Evolutionary conservation across 2,888 invertebrate species (phyloP).

Genomic region (Parnassius apollo): DNA sequence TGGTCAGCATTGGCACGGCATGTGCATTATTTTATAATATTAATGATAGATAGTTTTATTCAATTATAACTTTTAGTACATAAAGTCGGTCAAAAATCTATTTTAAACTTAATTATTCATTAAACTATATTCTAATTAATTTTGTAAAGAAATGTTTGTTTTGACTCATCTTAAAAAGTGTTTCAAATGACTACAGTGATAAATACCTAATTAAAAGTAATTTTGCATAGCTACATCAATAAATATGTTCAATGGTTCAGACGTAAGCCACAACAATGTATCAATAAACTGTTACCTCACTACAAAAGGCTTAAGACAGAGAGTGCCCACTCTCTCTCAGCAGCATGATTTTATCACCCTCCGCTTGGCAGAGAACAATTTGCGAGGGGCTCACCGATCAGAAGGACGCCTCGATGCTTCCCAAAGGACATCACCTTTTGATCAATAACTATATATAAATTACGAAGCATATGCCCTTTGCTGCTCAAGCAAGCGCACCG

Average conservation of each 20-base stretch:
- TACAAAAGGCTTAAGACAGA: slow-evolving; percentile 49
- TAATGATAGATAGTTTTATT: too few species aligned
- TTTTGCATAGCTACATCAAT: slow-evolving; percentile 7
- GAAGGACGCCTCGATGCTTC: slow-evolving; percentile 66
- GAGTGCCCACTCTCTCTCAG: slow-evolving; percentile 45
- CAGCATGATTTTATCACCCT: slow-evolving; percentile 73
- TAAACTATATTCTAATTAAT: too few species aligned
- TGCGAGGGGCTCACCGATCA: slow-evolving; percentile 57
- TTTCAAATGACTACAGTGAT: too few species aligned
- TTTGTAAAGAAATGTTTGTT: too few species aligned
- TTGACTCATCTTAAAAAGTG: too few species aligned
- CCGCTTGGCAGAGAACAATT: slow-evolving; percentile 67
- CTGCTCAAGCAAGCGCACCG: slow-evolving; percentile 67
- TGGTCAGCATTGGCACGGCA: too few species aligned
- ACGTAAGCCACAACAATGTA: slow-evolving; percentile 38
- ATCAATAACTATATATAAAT: slow-evolving; percentile 81
- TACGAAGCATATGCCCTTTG: slow-evolving; percentile 75
- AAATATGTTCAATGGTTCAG: slow-evolving; percentile 22
- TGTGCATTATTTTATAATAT: too few species aligned
- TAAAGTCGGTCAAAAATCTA: too few species aligned
- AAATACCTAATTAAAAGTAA: too few species aligned
- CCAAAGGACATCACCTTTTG: slow-evolving; percentile 78
- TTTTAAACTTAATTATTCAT: too few species aligned
- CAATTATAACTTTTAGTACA: too few species aligned
- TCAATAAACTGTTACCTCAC: slow-evolving; percentile 56